phyloP scores from a whole-genome alignment of 2,888 invertebrate species.

The Trissolcus brochymenae region DNA sequence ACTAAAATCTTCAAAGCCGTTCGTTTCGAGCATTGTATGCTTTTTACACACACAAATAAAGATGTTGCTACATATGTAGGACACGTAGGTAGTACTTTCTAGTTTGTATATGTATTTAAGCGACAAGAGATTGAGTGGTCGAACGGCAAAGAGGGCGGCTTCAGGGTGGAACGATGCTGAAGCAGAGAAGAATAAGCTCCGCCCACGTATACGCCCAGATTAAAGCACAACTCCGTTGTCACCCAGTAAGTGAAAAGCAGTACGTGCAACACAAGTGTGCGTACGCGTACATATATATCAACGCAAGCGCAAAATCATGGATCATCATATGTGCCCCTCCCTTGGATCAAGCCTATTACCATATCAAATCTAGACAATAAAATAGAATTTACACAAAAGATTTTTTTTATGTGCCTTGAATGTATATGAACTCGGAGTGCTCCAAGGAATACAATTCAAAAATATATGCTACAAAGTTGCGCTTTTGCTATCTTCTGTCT shows the following conservation, averaged over 20 bases:
- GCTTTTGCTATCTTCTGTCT: background rate
- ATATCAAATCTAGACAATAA: slow-evolving; percentile 33
- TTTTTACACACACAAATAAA: slow-evolving; percentile 51
- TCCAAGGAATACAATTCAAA: background rate
- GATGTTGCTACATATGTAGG: slow-evolving; percentile 50
- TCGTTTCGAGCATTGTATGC: slow-evolving; percentile 43
- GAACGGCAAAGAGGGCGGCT: slow-evolving; percentile 40
- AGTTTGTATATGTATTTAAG: slow-evolving; percentile 55
- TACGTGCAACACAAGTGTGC: slow-evolving; percentile 34
- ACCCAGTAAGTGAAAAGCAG: slow-evolving; percentile 40
- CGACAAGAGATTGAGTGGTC: slow-evolving; percentile 53
- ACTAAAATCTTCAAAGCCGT: slow-evolving; percentile 48
- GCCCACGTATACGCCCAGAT: slow-evolving; percentile 48
- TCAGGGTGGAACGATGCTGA: slow-evolving; percentile 42
- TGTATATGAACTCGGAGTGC: background rate
- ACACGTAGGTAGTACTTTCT: slow-evolving; percentile 50
- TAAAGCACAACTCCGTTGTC: slow-evolving; percentile 44
- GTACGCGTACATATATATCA: slow-evolving; percentile 35
- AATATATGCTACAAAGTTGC: too few relatives aligned
- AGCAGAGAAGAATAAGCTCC: slow-evolving; percentile 44
- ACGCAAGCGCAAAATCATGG: slow-evolving; percentile 48
- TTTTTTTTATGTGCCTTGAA: background rate
- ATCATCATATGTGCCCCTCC: slow-evolving; percentile 42
- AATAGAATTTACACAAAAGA: slow-evolving; percentile 5
- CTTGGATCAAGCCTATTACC: slow-evolving; percentile 20